phyloP scores from a whole-genome alignment of 2,113 vertebrate species.

The Proteles cristata region DNA sequence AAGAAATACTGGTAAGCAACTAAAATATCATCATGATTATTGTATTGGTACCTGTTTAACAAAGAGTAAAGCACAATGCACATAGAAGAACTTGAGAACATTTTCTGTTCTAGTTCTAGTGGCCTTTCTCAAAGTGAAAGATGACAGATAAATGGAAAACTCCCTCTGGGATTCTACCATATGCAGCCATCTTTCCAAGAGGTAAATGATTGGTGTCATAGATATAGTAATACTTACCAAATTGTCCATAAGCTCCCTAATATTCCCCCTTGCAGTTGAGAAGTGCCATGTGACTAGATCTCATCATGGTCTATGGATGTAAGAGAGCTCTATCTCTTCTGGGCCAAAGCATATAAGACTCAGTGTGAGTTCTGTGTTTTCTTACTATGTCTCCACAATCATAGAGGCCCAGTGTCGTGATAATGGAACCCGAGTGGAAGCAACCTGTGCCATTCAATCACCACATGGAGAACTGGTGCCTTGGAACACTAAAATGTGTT shows the following conservation, averaged over 20 bases:
- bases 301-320: neutral
- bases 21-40: neutral
- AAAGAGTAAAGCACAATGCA: neutral
- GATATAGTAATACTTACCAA: constrained; percentile 12
- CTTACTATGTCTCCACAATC: neutral
- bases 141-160: constrained; percentile 60
- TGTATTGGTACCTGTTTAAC: constrained; percentile 8
- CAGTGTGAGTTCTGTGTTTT: neutral
- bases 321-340: neutral
- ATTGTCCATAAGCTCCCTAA: neutral
- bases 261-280: neutral
- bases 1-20: constrained; percentile 28
- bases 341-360: neutral
- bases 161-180: constrained; percentile 20
- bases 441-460: neutral
- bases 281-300: neutral
- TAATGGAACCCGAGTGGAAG: neutral
- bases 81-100: constrained; percentile 46
- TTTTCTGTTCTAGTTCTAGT: constrained; percentile 54
- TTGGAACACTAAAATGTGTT: constrained; percentile 36
- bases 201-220: constrained; percentile 24
- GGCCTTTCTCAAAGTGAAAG: constrained; percentile 48
- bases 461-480: neutral
- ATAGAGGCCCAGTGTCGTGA: neutral
- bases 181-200: constrained; percentile 8